phyloP scores from a whole-genome alignment of 2,888 invertebrate genomes.

The Meiosimyza decipiens region DNA sequence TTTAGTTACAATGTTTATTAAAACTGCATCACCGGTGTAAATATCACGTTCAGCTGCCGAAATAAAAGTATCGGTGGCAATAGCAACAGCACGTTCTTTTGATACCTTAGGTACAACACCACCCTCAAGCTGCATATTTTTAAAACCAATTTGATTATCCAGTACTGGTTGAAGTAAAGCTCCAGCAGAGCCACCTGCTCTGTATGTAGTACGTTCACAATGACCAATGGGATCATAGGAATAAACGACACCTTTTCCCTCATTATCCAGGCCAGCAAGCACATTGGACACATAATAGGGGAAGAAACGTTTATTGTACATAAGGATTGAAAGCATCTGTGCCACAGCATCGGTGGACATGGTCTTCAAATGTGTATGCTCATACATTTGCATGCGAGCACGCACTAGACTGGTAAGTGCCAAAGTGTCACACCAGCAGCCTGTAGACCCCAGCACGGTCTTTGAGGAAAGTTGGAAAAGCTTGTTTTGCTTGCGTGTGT shows the following conservation, averaged over 20 bases:
- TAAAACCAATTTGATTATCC: conserved; percentile 94
- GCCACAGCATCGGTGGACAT: conserved; percentile 94
- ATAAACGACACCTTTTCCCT: conserved; percentile 94
- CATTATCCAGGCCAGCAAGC: conserved; percentile 90
- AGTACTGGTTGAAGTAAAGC: conserved; percentile 92
- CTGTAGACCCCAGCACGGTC: conserved; percentile 93
- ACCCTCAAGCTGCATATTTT: conserved; percentile 77
- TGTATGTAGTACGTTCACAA: conserved; percentile 84
- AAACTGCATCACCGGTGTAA: conserved; percentile 93
- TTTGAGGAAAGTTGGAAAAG: conserved; percentile 82
- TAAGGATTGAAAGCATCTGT: conserved; percentile 94
- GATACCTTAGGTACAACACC: conserved; percentile 71
- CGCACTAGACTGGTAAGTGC: conserved; percentile 86
- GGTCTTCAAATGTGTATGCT: conserved; percentile 91
- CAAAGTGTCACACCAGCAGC: conserved; percentile 97
- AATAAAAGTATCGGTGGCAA: conserved; percentile 96
- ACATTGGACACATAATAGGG: conserved; percentile 97
- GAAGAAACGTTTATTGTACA: conserved; percentile 97
- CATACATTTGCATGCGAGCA: conserved; percentile 93
- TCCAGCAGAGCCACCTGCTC: conserved; percentile 92
- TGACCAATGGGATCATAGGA: conserved; percentile 98
- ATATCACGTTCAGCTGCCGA: conserved; percentile 98
- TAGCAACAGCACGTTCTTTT: conserved; percentile 82
- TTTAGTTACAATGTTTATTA: conserved; percentile 87
- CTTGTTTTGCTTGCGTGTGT: conserved; percentile 89